A percentile compares a stretch with the other conserved stretches of the same genome.
phyloP scores from a whole-genome alignment of 2,113 vertebrate genomes.

The Rhea pennata region DNA sequence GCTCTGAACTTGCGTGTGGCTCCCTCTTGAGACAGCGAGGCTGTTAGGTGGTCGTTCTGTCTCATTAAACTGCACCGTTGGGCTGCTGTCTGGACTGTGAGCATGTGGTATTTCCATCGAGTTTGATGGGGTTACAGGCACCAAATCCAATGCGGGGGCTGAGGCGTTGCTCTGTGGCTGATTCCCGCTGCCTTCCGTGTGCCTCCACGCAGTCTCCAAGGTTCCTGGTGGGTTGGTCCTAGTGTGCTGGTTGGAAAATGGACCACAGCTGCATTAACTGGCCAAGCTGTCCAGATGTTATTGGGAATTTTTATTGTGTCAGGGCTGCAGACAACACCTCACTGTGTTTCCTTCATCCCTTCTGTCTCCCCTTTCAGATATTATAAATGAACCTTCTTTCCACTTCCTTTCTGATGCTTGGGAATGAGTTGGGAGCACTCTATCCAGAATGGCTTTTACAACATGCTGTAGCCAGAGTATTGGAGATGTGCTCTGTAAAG shows the following conservation, averaged over 20 bases:
- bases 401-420: neutral
- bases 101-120: accelerated
- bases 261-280: neutral
- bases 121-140: neutral
- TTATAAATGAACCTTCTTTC: neutral
- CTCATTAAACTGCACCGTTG: neutral
- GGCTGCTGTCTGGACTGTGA: neutral
- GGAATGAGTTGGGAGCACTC: neutral
- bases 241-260: neutral
- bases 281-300: no score
- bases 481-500: neutral
- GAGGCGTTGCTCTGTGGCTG: neutral
- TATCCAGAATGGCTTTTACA: neutral
- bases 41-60: neutral
- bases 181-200: neutral
- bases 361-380: neutral
- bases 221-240: neutral
- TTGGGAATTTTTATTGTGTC: neutral
- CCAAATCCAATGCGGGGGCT: neutral
- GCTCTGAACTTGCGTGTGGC: neutral
- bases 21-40: neutral
- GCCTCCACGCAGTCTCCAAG: neutral
- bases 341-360: neutral
- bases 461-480: accelerated
- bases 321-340: accelerated